phyloP scores from a whole-genome alignment of 2,888 invertebrate genomes.

The Tromatobia lineatoria region DNA sequence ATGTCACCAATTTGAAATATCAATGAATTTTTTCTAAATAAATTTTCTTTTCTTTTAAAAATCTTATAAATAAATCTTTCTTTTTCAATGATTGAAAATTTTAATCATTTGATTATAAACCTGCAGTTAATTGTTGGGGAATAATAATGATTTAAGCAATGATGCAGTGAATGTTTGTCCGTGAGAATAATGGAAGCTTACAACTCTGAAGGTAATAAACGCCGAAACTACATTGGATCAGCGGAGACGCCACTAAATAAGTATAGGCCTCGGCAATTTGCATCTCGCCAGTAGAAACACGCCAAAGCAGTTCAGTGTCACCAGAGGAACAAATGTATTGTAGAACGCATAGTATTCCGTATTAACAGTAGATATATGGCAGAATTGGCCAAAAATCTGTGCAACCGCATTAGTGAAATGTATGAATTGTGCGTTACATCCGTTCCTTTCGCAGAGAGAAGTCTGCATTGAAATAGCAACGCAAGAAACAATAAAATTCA shows the following conservation, averaged over 20 bases:
- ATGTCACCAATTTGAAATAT: too few relatives aligned
- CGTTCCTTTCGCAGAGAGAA: not conserved
- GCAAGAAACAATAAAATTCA: not conserved
- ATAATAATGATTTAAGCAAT: too few relatives aligned
- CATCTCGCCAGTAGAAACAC: not conserved
- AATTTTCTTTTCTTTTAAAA: too few relatives aligned
- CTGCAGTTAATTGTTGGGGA: too few relatives aligned
- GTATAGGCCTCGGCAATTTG: not conserved
- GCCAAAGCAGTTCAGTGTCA: slow-evolving; percentile 10
- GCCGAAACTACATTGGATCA: slow-evolving; percentile 2
- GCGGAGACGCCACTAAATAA: not conserved
- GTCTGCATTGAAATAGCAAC: not conserved
- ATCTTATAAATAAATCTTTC: too few relatives aligned
- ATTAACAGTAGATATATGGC: not conserved
- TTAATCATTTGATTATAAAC: too few relatives aligned
- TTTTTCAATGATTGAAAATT: too few relatives aligned
- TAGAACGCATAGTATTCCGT: not conserved
- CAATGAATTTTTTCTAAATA: too few relatives aligned
- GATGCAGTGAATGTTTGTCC: too few relatives aligned
- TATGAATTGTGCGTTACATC: slow-evolving; percentile 5
- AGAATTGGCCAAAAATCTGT: slow-evolving; percentile 9
- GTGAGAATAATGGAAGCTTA: not conserved
- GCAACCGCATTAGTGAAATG: not conserved
- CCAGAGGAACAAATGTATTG: slow-evolving; percentile 3
- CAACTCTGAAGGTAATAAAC: not conserved